Evolutionary conservation across 2,797 vertebrate genomes (phyloP).

Genomic region (Peromyscus eremicus): DNA sequence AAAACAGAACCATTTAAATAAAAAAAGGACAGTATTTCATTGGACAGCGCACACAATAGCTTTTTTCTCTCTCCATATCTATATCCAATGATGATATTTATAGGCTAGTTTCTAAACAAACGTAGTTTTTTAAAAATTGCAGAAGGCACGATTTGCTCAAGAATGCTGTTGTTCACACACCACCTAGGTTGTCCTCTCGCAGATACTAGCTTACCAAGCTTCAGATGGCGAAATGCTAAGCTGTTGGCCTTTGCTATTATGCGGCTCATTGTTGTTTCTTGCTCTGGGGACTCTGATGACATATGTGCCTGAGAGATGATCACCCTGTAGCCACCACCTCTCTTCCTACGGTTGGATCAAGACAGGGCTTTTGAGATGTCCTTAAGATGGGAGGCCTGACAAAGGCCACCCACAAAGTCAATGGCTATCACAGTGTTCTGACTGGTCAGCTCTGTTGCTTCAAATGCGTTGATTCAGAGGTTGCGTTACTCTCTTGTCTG

Average conservation of each 20-base stretch:
- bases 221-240: constrained; percentile 86
- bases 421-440: constrained; percentile 97
- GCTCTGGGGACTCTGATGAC: constrained; percentile 69
- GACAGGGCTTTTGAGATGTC: constrained; percentile 35
- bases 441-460: constrained; percentile 97
- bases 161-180: constrained; percentile 85
- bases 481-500: constrained; percentile 94
- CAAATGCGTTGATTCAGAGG: constrained; percentile 93
- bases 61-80: constrained; percentile 59
- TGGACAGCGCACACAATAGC: constrained; percentile 44
- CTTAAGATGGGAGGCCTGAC: constrained; percentile 95
- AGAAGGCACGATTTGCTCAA: constrained; percentile 85
- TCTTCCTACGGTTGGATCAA: constrained; percentile 50
- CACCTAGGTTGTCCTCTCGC: constrained; percentile 83
- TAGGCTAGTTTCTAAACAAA: constrained; percentile 83
- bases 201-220: constrained; percentile 85
- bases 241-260: constrained; percentile 78
- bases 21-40: constrained; percentile 77
- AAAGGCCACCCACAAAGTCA: constrained; percentile 98
- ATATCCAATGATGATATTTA: constrained; percentile 81
- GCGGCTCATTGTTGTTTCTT: constrained; percentile 69
- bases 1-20: constrained; percentile 82
- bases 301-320: background rate
- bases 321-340: constrained; percentile 63
- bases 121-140: constrained; percentile 77